Base-by-base conservation (phyloP, 2,797 vertebrate species). In the Taenioides sp. region DNA sequence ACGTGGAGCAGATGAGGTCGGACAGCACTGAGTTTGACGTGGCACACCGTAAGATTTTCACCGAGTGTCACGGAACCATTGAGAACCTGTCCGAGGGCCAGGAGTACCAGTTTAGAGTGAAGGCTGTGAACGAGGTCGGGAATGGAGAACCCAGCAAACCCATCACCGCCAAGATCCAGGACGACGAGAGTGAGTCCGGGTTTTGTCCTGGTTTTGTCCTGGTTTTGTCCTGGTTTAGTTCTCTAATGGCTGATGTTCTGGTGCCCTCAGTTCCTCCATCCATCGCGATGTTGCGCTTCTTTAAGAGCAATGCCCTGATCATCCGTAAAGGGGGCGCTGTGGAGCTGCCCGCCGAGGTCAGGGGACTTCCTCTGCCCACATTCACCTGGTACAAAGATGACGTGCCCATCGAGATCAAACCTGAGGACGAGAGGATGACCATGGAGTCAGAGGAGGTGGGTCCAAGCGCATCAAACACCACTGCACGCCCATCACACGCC, bases 91-190 rank as follows among this genome's bases (percentile, higher is more conserved):
- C 96, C 7, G 98, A 99, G 86, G 90, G 95, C 82, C 94, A 96
- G 75, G 95, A 96, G 86, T 99, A 97, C 87, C 93, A 99, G 76
- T 99, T 99, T 87, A 95, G 97, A 20, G 98, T 99, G 70, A 96
- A 94, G 86, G 97, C 98, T 2, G 95, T 97, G 65, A 99, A 96
- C 58, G 96, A 92, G 57, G 88, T 98, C 37, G 98, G 97, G 20
- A 92, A 97, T 71, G 96, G 98, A 69, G 95, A 96, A 18, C 95
- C 95, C 20, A 98, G 96, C 9, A 93, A 95, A 79, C 90, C 95
- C 11, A 96, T 99, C 50, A 94, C 91, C 0, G 96, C 92, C 34
- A 94, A 87, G 70, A 95, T 99, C 90, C 95, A 96, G 85, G 98
- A 99, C 43, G 95, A 99, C 83, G 95, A 98, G 93, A 93, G 98